Evolutionary conservation across 2,797 vertebrate species (phyloP), one percentile per base, ranked within the genome.

Genomic region (Lithobates sylvaticus): DNA sequence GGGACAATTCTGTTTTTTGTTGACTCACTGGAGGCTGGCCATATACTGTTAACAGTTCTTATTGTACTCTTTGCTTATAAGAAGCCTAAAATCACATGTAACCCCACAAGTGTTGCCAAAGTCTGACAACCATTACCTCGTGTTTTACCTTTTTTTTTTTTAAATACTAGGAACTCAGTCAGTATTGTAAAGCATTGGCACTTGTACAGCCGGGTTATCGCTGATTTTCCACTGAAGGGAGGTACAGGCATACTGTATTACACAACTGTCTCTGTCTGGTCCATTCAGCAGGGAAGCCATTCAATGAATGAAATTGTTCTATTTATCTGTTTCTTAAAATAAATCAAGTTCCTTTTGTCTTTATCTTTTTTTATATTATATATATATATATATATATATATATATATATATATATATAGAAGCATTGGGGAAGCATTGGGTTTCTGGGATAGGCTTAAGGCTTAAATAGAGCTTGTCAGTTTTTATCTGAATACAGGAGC

Each of bases 1-100:
- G 39, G 64, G 83, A 83, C 85, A 87, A 83, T 73, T 83, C 68
- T 27, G 54, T 21, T 39, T 82, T 78, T 87, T 87, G 85, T 77
- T 72, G 34, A 50, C 58, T 83, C 27, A 32, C 58, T 86, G 85
- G 85, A 82, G 39, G 58, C 39, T 7, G n/a, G 79, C 80, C 75
- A 77, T 77, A 39, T 78, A 78, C 21, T 50, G 16, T 83, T 72
- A 87, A 78, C 23, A 77, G 85, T 36, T 26, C 58, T 78, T 34
- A 71, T 83, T 87, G 80, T 73, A 71, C 42, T 86, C 27, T 29
- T 73, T 64, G 21, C 29, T 67, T 82, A 23, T 69, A 39, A 79
- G 75, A 76, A 34, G 78, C 71, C 8, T 70, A 36, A 72, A 81
- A 81, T 86, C 76, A 85, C 83, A 85, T 79, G 83, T 73, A 71